Percentiles rank a stretch among this genome's conserved stretches.
phyloP scores from a whole-genome alignment of 2,888 invertebrate species.

The Noctua janthina region DNA sequence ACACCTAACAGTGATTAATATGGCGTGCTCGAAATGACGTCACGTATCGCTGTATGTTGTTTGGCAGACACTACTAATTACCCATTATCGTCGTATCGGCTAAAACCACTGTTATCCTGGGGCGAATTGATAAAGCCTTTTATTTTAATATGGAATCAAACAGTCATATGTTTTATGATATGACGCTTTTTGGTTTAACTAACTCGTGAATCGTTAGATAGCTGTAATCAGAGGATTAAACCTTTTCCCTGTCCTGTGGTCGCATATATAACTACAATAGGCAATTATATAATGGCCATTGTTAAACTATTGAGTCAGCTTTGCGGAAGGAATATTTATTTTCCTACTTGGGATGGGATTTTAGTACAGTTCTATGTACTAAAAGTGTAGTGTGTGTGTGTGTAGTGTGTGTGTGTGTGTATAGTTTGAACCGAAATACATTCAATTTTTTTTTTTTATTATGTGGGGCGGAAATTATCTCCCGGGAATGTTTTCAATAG shows the following conservation, averaged over 20 bases:
- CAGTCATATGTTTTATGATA: constrained; percentile 11
- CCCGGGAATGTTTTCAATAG: neutral
- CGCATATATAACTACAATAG: neutral
- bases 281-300: neutral
- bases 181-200: constrained; percentile 26
- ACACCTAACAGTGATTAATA: constrained; percentile 54
- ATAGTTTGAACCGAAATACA: neutral
- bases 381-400: too few species aligned
- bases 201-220: constrained; percentile 34
- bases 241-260: neutral
- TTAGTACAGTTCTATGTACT: neutral
- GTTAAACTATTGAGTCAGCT: neutral
- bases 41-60: constrained; percentile 58
- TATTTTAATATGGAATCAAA: constrained; percentile 41
- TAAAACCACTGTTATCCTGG: constrained; percentile 33
- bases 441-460: neutral
- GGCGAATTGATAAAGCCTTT: constrained; percentile 44
- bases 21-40: constrained; percentile 53
- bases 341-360: neutral
- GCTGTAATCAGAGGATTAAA: constrained; percentile 22
- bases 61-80: constrained; percentile 50
- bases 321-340: neutral
- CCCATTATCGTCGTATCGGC: constrained; percentile 35
- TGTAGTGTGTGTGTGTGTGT: too few species aligned
- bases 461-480: neutral